Conservation (phyloP, 2,797 vertebrate species). For the Tapera naevia region DNA sequence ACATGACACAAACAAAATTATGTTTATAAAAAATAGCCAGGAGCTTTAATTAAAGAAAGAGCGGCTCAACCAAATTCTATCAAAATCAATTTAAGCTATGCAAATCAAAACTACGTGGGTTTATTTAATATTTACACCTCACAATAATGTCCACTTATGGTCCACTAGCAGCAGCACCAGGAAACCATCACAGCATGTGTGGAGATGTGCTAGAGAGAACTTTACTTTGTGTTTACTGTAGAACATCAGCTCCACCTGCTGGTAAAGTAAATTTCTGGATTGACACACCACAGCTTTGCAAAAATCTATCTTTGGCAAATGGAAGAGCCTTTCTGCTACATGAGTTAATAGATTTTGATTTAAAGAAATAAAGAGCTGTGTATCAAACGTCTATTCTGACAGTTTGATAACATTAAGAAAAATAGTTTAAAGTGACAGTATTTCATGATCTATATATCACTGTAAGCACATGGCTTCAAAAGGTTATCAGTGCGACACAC, state of each 20-base stretch:
- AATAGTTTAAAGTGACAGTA: background rate
- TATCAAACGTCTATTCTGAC: background rate
- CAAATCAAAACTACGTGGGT: background rate
- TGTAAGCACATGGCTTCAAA: background rate
- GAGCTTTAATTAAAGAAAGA: background rate
- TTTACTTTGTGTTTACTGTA: background rate
- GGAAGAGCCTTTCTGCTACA: background rate
- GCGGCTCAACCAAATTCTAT: background rate
- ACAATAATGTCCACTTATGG: background rate
- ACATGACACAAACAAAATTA: background rate
- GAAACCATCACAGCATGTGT: background rate
- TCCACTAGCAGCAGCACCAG: background rate
- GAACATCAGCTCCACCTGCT: constrained; percentile 72
- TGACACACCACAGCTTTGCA: background rate
- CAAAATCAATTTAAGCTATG: background rate
- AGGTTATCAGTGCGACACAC: fast-evolving
- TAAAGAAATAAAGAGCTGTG: background rate
- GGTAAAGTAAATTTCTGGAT: constrained; percentile 18
- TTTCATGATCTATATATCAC: background rate
- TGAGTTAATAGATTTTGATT: background rate
- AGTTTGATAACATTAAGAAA: background rate
- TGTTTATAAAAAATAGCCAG: background rate
- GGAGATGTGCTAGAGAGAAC: background rate
- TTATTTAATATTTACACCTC: background rate
- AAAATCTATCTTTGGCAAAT: background rate